Evolutionary conservation across 2,888 invertebrate species (phyloP).

Genomic region (Cheilosia soror): DNA sequence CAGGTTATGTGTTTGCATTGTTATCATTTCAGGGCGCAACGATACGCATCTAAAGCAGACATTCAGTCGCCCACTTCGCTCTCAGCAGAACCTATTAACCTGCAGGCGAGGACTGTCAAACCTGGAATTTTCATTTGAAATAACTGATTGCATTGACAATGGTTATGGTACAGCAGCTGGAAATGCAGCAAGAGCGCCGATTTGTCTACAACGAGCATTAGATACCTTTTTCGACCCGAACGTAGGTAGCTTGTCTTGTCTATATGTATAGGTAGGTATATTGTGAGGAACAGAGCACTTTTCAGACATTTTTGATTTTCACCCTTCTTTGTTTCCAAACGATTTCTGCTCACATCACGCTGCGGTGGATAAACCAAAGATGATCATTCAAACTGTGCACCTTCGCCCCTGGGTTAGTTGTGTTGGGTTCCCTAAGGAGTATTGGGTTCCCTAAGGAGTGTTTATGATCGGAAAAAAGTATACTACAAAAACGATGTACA

Average conservation of each 20-base stretch:
- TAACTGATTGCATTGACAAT: conserved; percentile 59
- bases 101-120: conserved; percentile 63
- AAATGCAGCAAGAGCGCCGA: conserved; percentile 70
- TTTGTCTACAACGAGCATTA: conserved; percentile 70
- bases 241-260: conserved; percentile 40
- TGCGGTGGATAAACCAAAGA: conserved; percentile 74
- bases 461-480: conserved; percentile 66
- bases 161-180: conserved; percentile 71
- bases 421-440: conserved; percentile 51
- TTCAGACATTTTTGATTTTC: conserved; percentile 62
- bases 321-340: conserved; percentile 69
- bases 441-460: conserved; percentile 56
- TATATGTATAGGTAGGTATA: not conserved
- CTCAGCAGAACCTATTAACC: conserved; percentile 61
- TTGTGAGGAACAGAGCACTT: conserved; percentile 34
- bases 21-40: conserved; percentile 15
- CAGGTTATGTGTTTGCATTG: conserved; percentile 6
- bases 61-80: conserved; percentile 69
- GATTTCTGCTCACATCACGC: conserved; percentile 74
- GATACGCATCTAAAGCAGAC: conserved; percentile 70
- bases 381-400: conserved; percentile 72
- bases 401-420: conserved; percentile 63
- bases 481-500: conserved; percentile 44
- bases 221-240: conserved; percentile 63
- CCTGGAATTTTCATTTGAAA: conserved; percentile 53